These are phyloP conservation scores for Eupithecia insigniata DNA, from an alignment of 2,888 invertebrate genomes.

Conservation along the genomic window DNA sequence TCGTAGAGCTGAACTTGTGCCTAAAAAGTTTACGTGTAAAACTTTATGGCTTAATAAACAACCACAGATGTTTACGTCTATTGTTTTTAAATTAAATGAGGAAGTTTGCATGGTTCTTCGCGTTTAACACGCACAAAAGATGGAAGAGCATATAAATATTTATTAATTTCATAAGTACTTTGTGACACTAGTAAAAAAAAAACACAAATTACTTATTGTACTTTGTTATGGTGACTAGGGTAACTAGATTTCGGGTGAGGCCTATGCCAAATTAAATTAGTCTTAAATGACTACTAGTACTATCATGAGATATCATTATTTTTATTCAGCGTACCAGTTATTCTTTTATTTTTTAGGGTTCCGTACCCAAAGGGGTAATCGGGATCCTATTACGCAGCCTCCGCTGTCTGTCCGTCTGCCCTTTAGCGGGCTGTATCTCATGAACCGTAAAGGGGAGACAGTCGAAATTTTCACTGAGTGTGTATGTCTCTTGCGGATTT, in stretches of 20 bases:
- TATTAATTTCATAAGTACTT: no score
- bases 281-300: neutral
- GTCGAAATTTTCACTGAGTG: no score
- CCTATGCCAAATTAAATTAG: neutral
- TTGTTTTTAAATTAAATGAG: constrained; percentile 42
- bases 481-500: no score
- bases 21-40: constrained; percentile 42
- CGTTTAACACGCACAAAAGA: constrained; percentile 14
- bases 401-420: no score
- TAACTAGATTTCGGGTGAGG: neutral
- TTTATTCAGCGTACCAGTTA: neutral
- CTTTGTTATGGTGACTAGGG: neutral
- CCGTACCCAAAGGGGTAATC: no score
- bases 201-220: no score
- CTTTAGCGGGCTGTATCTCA: no score
- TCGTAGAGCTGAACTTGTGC: constrained; percentile 44
- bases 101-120: neutral
- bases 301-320: neutral
- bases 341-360: neutral
- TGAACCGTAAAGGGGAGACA: no score
- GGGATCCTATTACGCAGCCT: no score
- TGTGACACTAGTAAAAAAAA: no score
- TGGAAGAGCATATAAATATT: no score
- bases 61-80: constrained; percentile 36
- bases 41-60: constrained; percentile 38